These are phyloP conservation scores for Danaus chrysippus DNA, from an alignment of 2,888 invertebrate genomes.

Conservation along the genomic window DNA sequence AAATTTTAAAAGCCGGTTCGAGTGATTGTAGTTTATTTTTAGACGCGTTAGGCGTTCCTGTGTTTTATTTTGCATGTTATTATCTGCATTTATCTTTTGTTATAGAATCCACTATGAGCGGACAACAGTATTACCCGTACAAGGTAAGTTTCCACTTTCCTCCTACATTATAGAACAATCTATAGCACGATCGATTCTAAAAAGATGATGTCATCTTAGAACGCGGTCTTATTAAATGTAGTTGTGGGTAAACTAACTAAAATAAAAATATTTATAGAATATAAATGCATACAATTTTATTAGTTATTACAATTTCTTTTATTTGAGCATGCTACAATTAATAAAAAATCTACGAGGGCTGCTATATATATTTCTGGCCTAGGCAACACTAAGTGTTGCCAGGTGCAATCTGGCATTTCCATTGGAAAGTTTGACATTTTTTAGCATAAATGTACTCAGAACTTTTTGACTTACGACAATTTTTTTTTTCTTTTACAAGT, in stretches of 20 bases:
- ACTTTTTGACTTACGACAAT: too few species aligned
- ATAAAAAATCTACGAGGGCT: too few species aligned
- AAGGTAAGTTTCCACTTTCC: slow-evolving; percentile 82
- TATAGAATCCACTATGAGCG: slow-evolving; percentile 81
- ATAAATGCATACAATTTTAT: neutral
- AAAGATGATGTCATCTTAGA: slow-evolving; percentile 71
- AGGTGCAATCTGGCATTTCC: too few species aligned
- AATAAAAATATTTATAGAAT: slow-evolving; percentile 10
- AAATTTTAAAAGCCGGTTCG: slow-evolving; percentile 54
- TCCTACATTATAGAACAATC: slow-evolving; percentile 44
- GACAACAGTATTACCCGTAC: slow-evolving; percentile 92
- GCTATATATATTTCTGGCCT: too few species aligned
- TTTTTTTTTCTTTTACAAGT: too few species aligned
- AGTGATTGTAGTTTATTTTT: slow-evolving; percentile 60
- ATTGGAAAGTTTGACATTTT: too few species aligned
- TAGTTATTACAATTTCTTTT: too few species aligned
- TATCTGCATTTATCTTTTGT: slow-evolving; percentile 46
- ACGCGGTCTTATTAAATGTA: slow-evolving; percentile 31
- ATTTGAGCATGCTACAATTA: too few species aligned
- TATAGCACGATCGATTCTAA: slow-evolving; percentile 52
- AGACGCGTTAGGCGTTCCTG: slow-evolving; percentile 35
- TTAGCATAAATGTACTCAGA: too few species aligned
- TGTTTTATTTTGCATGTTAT: slow-evolving; percentile 41
- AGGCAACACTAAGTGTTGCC: too few species aligned
- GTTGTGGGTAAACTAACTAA: slow-evolving; percentile 17